These are phyloP conservation scores for Chaetorhynchus papuensis DNA, from an alignment of 2,113 vertebrate species.

Conservation along the genomic window DNA sequence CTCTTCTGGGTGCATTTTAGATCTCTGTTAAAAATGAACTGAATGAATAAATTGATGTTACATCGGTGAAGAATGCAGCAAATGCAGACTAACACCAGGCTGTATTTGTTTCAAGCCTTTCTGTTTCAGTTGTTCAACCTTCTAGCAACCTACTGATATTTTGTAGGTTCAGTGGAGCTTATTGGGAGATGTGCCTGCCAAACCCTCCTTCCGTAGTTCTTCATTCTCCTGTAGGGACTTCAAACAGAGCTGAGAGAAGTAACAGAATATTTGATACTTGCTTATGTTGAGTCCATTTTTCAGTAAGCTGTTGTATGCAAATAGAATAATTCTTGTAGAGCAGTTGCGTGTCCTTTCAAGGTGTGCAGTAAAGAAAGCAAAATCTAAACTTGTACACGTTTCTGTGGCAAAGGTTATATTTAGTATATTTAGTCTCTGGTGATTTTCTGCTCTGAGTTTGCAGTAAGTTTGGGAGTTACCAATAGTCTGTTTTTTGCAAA, in stretches of 20 bases:
- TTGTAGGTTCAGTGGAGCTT: background rate
- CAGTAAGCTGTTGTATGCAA: background rate
- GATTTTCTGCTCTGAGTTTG: background rate
- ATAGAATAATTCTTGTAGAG: background rate
- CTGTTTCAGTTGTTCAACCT: background rate
- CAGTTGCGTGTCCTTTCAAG: background rate
- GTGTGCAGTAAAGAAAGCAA: background rate
- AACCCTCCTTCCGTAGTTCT: background rate
- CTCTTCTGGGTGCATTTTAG: background rate
- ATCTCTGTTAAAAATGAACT: background rate
- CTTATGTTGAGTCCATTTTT: background rate
- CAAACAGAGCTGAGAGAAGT: background rate
- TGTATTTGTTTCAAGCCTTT: background rate
- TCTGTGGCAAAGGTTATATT: background rate
- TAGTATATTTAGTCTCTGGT: background rate
- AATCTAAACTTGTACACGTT: accelerated
- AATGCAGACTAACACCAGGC: background rate
- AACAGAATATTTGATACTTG: background rate
- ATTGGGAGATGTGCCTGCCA: accelerated
- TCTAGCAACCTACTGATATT: background rate
- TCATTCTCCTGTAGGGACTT: background rate
- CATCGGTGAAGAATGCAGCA: background rate
- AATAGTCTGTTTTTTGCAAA: background rate
- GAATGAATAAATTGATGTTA: background rate
- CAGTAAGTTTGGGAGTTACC: background rate